Evolutionary conservation across 2,888 invertebrate genomes (phyloP), one percentile per base, ranked within the genome.

Genomic region (Myopa tessellatipennis): DNA sequence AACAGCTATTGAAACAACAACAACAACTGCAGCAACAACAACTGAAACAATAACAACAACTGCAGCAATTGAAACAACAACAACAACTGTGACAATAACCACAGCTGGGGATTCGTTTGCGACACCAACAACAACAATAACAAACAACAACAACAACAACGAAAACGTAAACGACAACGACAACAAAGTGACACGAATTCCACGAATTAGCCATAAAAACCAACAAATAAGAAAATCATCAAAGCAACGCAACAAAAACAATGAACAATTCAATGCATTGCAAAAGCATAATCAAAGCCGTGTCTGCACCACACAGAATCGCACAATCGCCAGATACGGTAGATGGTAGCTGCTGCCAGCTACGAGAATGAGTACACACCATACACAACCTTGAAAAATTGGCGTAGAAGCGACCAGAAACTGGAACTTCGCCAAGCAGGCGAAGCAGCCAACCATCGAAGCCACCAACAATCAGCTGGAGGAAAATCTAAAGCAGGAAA

Each of bases 361-460:
- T 45, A 45, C 45, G 45, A 45, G 45, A 45, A 45, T 45, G 45
- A 45, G 45, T 45, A 45, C 45, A 10, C 6, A 45, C 26, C 6
- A 63, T 63, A 10, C 63, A 36, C 63, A 63, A 63, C 63, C 63
- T 63, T 63, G 63, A 63, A 63, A 36, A 63, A 36, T 26, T 63
- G 34, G 36, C 36, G 63, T 63, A 36, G 63, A 26, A 63, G 36
- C 63, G 26, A 8, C 40, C 8, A 40, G 40, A 40, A 40, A 40
- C 40, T 40, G 40, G 40, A 40, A 40, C 40, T 40, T 4, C 8
- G 45, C 45, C 45, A 10, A 45, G 45, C 45, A 45, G 45, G 26
- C 58, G n/a, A 60, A n/a, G 10, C 60, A 60, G 60, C 6, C 26
- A 26, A 26, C 26, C 26, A 26, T 26, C 45, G 45, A 6, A 45